Evolutionary conservation across 2,888 invertebrate genomes (phyloP), one percentile per base, ranked within the genome.

Genomic region (Hoplodrina ambigua): DNA sequence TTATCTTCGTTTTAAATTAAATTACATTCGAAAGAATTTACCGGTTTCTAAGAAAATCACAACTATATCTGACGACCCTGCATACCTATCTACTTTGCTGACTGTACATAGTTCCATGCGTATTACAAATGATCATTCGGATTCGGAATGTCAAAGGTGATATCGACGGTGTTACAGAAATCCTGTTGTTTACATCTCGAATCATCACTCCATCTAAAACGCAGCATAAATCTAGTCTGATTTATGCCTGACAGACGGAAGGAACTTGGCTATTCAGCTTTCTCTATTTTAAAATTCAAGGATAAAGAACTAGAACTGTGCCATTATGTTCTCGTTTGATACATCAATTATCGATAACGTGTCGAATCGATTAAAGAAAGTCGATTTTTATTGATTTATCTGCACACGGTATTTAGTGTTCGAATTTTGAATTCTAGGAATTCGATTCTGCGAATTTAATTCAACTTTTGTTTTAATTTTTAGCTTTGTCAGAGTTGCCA

Each of bases 271-370:
- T 54, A 53, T 56, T 60, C 59, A 65, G 70, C 72, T 78, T 77
- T 83, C 84, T 82, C 71, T 84, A 80, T 82, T 83, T 84, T 73
- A 75, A 74, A 80, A 83, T 73, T 82, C 85, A 83, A 84, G 85
- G 82, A 82, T 76, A 71, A 55, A 67, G 30, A 69, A 72, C 61
- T 68, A 74, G 79, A 82, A 69, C 53, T 59, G 55, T 56, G 75
- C 74, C 69, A 62, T 65, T 72, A 66, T 59, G 46, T 25, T 75
- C 55, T 69, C 60, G 67, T 67, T 74, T 62, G 61, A 73, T 66
- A 72, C 64, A 64, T 74, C 62, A 33, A 80, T 79, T 76, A 80
- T 73, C 60, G 65, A 70, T 67, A 76, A 63, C 76, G 50, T 72
- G 57, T 57, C 72, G 37, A 83, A 78, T 82, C 74, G 70, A 79